These are phyloP conservation scores for Protobothrops flavoviridis DNA, from an alignment of 2,113 vertebrate genomes.

Conservation along the genomic window DNA sequence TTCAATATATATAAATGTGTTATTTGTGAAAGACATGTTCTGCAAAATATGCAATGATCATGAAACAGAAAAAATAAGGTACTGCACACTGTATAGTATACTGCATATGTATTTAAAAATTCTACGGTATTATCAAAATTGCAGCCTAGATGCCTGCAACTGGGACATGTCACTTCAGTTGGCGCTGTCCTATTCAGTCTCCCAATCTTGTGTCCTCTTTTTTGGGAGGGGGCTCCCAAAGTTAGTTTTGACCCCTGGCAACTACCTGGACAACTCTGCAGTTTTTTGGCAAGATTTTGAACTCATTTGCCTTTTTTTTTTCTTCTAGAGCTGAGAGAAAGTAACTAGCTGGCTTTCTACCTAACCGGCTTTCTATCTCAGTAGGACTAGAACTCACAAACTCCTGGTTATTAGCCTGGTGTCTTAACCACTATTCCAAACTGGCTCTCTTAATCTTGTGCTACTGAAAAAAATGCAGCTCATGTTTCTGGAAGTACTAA, in stretches of 20 bases:
- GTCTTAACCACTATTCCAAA: background rate
- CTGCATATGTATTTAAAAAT: background rate
- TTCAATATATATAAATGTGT: background rate
- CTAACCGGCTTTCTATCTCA: background rate
- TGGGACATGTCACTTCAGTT: background rate
- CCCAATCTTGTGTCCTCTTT: background rate
- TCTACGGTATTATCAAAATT: background rate
- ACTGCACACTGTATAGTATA: background rate
- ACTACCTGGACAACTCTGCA: background rate
- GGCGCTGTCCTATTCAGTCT: background rate
- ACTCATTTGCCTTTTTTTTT: background rate
- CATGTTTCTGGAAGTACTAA: background rate
- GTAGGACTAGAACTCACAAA: background rate
- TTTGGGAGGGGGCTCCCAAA: background rate
- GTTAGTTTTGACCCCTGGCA: background rate
- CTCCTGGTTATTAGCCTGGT: background rate
- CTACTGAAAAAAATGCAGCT: background rate
- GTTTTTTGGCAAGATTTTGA: background rate
- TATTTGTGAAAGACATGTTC: background rate
- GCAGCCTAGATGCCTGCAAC: background rate
- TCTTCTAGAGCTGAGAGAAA: background rate
- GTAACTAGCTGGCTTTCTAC: background rate
- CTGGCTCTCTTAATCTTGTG: background rate
- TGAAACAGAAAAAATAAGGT: background rate
- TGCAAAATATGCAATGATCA: background rate